These are phyloP conservation scores for Parapristionchus giblindavisi DNA, from an alignment of 2,888 invertebrate species.

Conservation along the genomic window DNA sequence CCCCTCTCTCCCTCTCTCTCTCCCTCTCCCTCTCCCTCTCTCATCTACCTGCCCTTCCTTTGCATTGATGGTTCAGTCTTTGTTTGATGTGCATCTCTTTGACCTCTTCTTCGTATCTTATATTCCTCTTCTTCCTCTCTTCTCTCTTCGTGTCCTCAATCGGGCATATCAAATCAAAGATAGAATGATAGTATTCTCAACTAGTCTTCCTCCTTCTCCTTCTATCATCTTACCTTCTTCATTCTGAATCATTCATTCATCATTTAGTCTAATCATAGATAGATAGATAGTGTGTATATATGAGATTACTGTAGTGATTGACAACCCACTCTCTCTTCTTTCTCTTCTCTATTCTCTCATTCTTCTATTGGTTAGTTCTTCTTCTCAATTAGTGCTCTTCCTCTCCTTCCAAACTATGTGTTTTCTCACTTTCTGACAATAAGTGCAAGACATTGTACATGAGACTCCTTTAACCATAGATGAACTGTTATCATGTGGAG, in stretches of 20 bases:
- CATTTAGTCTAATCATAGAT: no score
- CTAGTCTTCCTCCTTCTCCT: constrained; percentile 24
- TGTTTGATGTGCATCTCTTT: background rate
- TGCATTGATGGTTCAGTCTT: constrained; percentile 4
- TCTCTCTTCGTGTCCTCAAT: background rate
- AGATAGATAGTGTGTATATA: background rate
- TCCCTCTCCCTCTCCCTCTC: background rate
- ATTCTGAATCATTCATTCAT: background rate
- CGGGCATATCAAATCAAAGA: background rate
- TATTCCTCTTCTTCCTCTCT: background rate
- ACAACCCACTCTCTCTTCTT: background rate
- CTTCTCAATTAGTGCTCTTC: no score
- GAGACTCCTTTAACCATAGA: no score
- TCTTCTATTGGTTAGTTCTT: no score
- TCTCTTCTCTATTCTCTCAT: constrained; percentile 1
- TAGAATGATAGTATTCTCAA: background rate
- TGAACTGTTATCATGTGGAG: no score
- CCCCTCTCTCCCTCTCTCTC: background rate
- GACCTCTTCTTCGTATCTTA: background rate
- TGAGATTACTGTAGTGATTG: background rate
- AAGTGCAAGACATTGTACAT: no score
- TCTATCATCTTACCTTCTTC: background rate
- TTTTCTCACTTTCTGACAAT: no score
- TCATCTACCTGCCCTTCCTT: background rate
- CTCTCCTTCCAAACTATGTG: no score